phyloP scores from a whole-genome alignment of 30 jellyfish, hydroid and myxozoan species.

The Hydractinia echinata region DNA sequence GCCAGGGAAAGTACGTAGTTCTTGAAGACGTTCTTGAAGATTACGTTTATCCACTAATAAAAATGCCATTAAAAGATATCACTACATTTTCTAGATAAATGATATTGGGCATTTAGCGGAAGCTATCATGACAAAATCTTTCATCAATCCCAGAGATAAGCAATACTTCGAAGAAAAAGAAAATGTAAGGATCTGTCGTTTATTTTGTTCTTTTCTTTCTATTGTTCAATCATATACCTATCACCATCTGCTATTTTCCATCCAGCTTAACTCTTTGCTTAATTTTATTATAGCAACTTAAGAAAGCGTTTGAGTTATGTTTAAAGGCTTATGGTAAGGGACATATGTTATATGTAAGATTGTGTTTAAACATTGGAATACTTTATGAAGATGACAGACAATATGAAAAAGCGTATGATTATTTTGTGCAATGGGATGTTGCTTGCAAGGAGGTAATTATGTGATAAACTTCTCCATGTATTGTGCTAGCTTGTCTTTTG shows the following conservation, averaged over 20 bases:
- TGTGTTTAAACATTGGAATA: conserved; percentile 70
- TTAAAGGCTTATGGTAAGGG: conserved; percentile 80
- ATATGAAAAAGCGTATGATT: conserved; percentile 69
- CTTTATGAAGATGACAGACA: conserved; percentile 73
- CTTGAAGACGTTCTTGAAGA: too few relatives aligned
- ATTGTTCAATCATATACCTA: too few relatives aligned
- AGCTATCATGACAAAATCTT: conserved; percentile 54
- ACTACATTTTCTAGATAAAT: conserved; percentile 36
- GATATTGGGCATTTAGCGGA: conserved; percentile 67
- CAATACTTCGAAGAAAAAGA: conserved; percentile 22
- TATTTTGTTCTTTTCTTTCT: too few relatives aligned
- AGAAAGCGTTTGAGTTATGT: conserved; percentile 51
- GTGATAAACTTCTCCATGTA: too few relatives aligned
- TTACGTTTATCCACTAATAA: too few relatives aligned
- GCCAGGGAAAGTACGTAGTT: too few relatives aligned
- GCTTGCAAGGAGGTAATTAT: conserved; percentile 7
- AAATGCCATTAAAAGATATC: too few relatives aligned
- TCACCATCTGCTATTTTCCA: too few relatives aligned
- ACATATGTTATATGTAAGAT: conserved; percentile 70
- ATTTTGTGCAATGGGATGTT: conserved; percentile 20
- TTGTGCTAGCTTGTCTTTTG: too few relatives aligned
- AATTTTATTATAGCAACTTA: conserved; percentile 43
- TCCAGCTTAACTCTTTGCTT: not conserved
- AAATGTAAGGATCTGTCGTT: conserved; percentile 10
- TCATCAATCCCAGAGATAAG: conserved; percentile 25